Conservation (phyloP, 37 sponge, comb jelly and placozoan genomes). For the Petrosia ficiformis region DNA sequence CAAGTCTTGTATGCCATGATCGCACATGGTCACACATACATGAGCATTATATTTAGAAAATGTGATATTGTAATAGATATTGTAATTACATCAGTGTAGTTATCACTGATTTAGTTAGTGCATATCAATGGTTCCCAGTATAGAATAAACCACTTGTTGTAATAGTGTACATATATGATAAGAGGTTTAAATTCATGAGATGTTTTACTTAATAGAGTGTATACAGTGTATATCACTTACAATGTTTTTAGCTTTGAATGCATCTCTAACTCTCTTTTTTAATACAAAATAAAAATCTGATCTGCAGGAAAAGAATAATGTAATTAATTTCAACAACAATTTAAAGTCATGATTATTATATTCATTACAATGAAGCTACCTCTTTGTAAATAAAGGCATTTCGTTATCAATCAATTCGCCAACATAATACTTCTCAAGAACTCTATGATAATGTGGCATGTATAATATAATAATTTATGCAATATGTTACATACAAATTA, state of each 20-base stretch:
- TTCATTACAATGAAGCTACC: conserved; percentile 6
- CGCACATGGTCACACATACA: no score
- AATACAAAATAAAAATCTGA: conserved; percentile 19
- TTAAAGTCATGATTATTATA: neutral
- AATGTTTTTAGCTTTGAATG: conserved; percentile 33
- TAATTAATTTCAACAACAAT: no score
- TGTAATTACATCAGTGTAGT: no score
- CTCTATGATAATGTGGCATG: conserved; percentile 12
- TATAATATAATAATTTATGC: neutral
- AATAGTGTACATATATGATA: no score
- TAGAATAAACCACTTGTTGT: no score
- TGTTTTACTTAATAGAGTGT: no score
- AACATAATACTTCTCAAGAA: conserved; percentile 66
- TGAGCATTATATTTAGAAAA: no score
- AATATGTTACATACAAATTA: neutral
- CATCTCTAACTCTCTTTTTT: conserved; percentile 1
- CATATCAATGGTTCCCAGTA: no score
- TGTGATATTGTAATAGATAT: no score
- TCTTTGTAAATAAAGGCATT: conserved; percentile 43
- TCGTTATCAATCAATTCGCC: conserved; percentile 56
- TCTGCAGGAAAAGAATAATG: neutral
- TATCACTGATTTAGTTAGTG: no score
- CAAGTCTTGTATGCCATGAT: no score
- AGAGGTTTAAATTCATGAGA: no score
- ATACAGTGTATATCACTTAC: neutral